phyloP scores from a whole-genome alignment of 1,140 invertebrate species.

The Druon quercuslanigerum region DNA sequence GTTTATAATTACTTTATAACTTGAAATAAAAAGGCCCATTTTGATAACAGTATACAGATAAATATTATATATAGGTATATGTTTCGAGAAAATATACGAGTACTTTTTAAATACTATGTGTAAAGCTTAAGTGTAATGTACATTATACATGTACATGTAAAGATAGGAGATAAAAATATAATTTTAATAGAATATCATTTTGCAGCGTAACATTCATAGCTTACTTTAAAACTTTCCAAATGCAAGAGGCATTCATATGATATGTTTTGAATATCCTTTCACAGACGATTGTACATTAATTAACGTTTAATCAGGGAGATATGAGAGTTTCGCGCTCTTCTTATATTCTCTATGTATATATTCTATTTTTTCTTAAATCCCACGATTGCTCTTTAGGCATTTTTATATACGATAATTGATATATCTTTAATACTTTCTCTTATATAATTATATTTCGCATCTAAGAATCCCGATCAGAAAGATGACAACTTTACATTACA shows the following conservation, averaged over 20 bases:
- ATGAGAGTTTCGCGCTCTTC: slow-evolving; percentile 20
- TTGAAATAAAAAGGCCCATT: not conserved
- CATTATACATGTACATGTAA: slow-evolving; percentile 47
- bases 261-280: slow-evolving; percentile 42
- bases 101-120: slow-evolving; percentile 45
- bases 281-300: slow-evolving; percentile 43
- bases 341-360: slow-evolving; percentile 1
- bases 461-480: not conserved
- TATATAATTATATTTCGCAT: slow-evolving; percentile 32
- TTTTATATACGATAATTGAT: slow-evolving; percentile 31
- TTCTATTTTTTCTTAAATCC: slow-evolving; percentile 26
- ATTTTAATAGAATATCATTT: slow-evolving; percentile 61
- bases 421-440: slow-evolving; percentile 37
- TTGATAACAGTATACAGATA: slow-evolving; percentile 34
- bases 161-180: slow-evolving; percentile 68
- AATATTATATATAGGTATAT: slow-evolving; percentile 42
- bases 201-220: slow-evolving; percentile 51
- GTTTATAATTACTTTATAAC: not conserved
- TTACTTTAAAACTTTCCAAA: slow-evolving; percentile 55
- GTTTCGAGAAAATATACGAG: slow-evolving; percentile 44
- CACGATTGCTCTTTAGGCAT: slow-evolving; percentile 31
- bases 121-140: slow-evolving; percentile 45
- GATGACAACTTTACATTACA: not conserved
- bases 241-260: slow-evolving; percentile 62
- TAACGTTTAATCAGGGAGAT: slow-evolving; percentile 28